Evolutionary conservation across 1,140 invertebrate genomes (phyloP).

Genomic region (Caenorhabditis inopinata): DNA sequence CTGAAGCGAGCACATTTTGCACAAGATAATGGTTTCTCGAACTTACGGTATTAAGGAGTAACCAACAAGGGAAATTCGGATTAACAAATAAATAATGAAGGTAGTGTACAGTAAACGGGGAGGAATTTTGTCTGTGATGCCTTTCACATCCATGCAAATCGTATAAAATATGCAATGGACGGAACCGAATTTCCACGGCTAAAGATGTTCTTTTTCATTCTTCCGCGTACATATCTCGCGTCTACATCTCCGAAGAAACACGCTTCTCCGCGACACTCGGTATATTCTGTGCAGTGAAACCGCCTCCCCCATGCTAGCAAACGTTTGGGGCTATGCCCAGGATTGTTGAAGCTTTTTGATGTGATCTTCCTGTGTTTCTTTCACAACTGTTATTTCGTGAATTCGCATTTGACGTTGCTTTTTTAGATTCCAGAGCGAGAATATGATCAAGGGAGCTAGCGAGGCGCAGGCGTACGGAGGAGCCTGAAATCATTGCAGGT

Average conservation of each 20-base stretch:
- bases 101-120: too few species aligned
- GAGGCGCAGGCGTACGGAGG: constrained; percentile 1
- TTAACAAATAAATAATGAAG: background rate
- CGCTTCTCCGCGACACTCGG: too few species aligned
- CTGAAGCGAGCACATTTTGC: background rate
- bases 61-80: background rate
- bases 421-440: constrained; percentile 5
- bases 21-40: too few species aligned
- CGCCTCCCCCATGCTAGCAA: too few species aligned
- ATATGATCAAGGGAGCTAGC: background rate
- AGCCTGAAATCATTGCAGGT: too few species aligned
- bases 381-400: background rate
- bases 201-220: constrained; percentile 1
- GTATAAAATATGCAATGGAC: too few species aligned
- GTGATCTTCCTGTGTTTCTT: constrained; percentile 2
- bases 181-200: background rate
- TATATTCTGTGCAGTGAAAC: too few species aligned
- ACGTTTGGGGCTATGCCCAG: background rate
- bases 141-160: constrained; percentile 12
- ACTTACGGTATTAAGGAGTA: background rate
- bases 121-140: background rate
- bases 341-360: background rate
- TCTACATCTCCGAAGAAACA: background rate
- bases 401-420: constrained; percentile 7
- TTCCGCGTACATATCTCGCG: constrained; percentile 9